A percentile compares a stretch with the other conserved stretches of the same genome.
Conservation (phyloP, 2,797 vertebrate genomes). For the Rhinichthys osculus region DNA sequence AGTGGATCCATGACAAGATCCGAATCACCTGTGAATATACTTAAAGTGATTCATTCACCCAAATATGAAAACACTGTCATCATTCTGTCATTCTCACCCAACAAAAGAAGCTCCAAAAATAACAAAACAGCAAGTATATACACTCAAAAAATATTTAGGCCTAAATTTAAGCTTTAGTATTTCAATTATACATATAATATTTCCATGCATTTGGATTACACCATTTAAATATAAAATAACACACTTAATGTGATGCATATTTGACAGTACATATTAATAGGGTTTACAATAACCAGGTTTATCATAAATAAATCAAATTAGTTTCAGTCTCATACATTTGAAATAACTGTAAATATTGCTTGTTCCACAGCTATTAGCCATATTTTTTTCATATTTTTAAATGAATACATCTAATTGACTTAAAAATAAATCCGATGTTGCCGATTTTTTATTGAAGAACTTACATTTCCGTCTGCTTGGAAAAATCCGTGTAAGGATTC, state of each 20-base stretch:
- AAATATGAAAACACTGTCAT: neutral
- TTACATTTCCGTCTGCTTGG: neutral
- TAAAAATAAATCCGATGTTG: neutral
- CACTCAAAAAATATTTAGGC: neutral
- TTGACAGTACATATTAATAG: neutral
- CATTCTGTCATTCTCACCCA: neutral
- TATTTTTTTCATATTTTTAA: neutral
- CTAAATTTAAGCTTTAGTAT: neutral
- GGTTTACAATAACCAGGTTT: neutral
- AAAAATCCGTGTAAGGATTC: neutral
- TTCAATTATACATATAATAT: neutral
- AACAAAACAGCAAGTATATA: neutral
- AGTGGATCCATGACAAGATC: slow-evolving; percentile 26
- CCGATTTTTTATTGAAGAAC: neutral
- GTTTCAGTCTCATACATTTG: neutral
- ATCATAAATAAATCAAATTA: neutral
- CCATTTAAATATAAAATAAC: neutral
- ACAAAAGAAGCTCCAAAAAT: neutral
- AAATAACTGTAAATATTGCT: neutral
- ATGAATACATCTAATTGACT: neutral
- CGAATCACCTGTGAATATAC: neutral
- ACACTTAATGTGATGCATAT: neutral
- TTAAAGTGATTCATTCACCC: neutral
- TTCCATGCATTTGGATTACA: neutral
- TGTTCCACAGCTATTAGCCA: neutral